These are phyloP conservation scores for Sarcophaga subvicina DNA, from an alignment of 2,888 invertebrate species.

Conservation along the genomic window DNA sequence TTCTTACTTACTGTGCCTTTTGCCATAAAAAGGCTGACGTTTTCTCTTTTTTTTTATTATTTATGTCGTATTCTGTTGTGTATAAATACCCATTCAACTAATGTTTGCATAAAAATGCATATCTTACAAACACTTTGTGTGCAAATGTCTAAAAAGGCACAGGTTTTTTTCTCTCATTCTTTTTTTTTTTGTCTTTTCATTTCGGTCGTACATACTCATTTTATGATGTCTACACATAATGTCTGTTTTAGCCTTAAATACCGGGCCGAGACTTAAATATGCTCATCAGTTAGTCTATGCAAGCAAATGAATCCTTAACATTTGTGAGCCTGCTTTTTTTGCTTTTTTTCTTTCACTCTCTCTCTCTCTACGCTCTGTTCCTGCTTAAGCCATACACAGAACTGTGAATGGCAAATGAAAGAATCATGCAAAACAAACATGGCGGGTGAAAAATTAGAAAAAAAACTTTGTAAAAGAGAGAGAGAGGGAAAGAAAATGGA, in stretches of 20 bases:
- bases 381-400: slow-evolving; percentile 24
- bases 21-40: background rate
- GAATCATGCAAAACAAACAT: slow-evolving; percentile 57
- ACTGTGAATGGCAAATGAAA: slow-evolving; percentile 58
- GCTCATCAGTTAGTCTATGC: background rate
- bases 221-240: slow-evolving; percentile 47
- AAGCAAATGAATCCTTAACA: background rate
- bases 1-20: background rate
- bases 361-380: background rate
- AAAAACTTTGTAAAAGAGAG: no score
- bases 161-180: slow-evolving; percentile 28
- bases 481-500: background rate
- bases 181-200: slow-evolving; percentile 43
- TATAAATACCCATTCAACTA: slow-evolving; percentile 36
- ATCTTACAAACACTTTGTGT: slow-evolving; percentile 52
- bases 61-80: background rate
- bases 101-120: slow-evolving; percentile 66
- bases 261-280: slow-evolving; percentile 54
- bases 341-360: background rate
- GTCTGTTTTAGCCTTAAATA: slow-evolving; percentile 56
- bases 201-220: background rate
- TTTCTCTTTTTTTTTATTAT: background rate
- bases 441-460: slow-evolving; percentile 7
- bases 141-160: slow-evolving; percentile 49
- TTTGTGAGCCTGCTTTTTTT: background rate